Percentiles rank a stretch among this genome's conserved stretches.
Evolutionary conservation across 2,888 invertebrate species (phyloP).

Genomic region (Epinotia nisella): DNA sequence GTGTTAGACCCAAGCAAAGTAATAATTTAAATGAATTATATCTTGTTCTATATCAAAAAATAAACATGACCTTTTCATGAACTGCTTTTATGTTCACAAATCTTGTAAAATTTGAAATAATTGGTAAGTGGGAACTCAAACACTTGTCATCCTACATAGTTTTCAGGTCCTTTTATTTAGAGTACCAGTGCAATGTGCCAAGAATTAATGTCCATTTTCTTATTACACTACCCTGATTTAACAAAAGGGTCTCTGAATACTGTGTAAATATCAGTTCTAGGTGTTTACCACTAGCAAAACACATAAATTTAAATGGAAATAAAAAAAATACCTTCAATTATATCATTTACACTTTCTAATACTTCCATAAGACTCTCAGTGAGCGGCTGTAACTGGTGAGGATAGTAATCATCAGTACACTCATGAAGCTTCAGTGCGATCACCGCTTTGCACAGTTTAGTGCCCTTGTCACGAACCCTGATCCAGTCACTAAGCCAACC

Average conservation of each 20-base stretch:
- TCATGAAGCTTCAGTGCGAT: slow-evolving; percentile 68
- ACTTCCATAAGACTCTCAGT: slow-evolving; percentile 64
- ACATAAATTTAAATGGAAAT: neutral
- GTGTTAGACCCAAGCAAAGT: too few species aligned
- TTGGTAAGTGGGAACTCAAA: too few species aligned
- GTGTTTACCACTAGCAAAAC: too few species aligned
- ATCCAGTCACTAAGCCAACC: slow-evolving; percentile 67
- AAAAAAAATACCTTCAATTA: slow-evolving; percentile 63
- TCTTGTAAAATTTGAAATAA: too few species aligned
- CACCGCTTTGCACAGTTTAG: slow-evolving; percentile 64
- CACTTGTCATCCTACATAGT: too few species aligned
- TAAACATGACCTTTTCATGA: too few species aligned
- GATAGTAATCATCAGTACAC: slow-evolving; percentile 68
- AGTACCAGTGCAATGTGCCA: too few species aligned
- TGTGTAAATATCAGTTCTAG: neutral
- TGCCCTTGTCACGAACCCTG: slow-evolving; percentile 66
- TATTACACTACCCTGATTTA: neutral
- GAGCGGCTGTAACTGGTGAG: slow-evolving; percentile 63
- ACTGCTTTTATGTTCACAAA: too few species aligned
- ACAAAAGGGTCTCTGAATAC: neutral
- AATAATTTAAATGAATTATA: too few species aligned
- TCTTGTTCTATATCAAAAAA: too few species aligned
- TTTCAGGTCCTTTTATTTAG: too few species aligned
- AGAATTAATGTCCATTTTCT: neutral
- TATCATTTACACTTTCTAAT: slow-evolving; percentile 59